phyloP scores from a whole-genome alignment of 35 echinoderm and acorn worm genomes.

The Stichopus chloronotus region DNA sequence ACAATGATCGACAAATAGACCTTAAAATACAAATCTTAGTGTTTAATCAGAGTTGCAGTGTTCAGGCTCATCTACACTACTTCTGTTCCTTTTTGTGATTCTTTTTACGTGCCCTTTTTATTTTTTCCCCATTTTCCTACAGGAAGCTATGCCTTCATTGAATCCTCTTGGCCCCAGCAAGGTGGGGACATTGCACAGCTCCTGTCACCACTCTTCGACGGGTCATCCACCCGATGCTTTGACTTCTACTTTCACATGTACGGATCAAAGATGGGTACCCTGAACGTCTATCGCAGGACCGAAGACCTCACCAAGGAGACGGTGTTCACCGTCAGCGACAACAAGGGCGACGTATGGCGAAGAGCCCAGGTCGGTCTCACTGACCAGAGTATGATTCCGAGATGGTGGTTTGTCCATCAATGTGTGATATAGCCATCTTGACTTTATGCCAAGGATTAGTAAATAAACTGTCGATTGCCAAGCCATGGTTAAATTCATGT shows the following conservation, averaged over 20 bases:
- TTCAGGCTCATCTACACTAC: no score
- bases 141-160: slow-evolving; percentile 47
- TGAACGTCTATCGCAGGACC: slow-evolving; percentile 43
- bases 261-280: slow-evolving; percentile 45
- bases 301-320: background rate
- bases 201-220: background rate
- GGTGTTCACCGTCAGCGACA: slow-evolving; percentile 3
- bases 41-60: no score
- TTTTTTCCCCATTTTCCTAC: no score
- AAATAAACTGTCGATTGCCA: background rate
- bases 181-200: slow-evolving; percentile 8
- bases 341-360: slow-evolving; percentile 57
- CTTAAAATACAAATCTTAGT: no score
- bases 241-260: slow-evolving; percentile 69
- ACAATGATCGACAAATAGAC: no score
- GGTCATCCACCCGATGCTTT: background rate
- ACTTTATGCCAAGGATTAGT: no score
- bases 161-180: slow-evolving; percentile 26
- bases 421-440: no score
- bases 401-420: background rate
- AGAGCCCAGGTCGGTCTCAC: background rate
- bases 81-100: no score
- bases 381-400: background rate
- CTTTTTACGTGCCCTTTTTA: no score
- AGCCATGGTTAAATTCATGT: background rate